Conservation (phyloP, 2,113 vertebrate species). For the Poecile atricapillus region DNA sequence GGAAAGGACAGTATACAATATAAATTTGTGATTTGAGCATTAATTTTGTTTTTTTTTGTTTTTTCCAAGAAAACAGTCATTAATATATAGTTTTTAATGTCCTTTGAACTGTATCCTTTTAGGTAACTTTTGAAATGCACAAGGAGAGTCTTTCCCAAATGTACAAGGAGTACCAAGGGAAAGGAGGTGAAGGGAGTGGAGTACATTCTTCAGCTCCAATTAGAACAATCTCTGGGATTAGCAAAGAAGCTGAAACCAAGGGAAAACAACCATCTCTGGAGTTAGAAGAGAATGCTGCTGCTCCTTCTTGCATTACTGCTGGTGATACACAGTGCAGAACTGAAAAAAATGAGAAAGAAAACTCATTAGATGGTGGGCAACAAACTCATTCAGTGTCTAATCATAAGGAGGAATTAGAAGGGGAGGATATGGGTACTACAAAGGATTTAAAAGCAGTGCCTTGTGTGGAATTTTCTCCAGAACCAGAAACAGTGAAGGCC, state of each 20-base stretch:
- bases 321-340: constrained; percentile 28
- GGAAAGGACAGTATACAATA: neutral
- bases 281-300: constrained; percentile 24
- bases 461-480: neutral
- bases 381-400: neutral
- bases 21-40: neutral
- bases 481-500: neutral
- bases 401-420: constrained; percentile 29
- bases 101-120: constrained; percentile 17
- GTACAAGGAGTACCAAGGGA: constrained; percentile 86
- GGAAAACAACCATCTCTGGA: constrained; percentile 25
- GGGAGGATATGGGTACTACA: neutral
- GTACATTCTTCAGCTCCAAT: constrained; percentile 43
- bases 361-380: constrained; percentile 44
- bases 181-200: constrained; percentile 63
- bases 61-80: neutral
- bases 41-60: neutral
- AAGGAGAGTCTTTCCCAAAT: constrained; percentile 87
- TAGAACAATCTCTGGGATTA: constrained; percentile 77
- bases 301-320: neutral
- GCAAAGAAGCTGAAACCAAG: constrained; percentile 61
- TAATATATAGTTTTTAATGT: neutral
- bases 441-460: neutral
- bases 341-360: constrained; percentile 65
- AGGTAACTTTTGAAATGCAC: constrained; percentile 97